Conservation (phyloP, 2,888 invertebrate species). For the Siphonodentalium dalli region DNA sequence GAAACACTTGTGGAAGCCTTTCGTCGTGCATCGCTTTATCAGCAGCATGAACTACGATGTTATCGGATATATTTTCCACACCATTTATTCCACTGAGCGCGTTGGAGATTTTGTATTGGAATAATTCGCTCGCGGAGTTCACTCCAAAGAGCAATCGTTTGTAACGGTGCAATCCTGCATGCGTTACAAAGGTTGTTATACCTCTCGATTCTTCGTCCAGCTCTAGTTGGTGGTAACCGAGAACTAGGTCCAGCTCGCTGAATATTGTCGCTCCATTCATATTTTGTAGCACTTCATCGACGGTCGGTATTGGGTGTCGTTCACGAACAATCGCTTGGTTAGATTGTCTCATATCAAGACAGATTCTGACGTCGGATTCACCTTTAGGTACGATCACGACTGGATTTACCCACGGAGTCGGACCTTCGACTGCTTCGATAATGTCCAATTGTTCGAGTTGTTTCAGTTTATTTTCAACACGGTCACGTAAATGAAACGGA, state of each 20-base stretch:
- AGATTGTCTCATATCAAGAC: slow-evolving; percentile 15
- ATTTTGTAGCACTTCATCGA: slow-evolving; percentile 17
- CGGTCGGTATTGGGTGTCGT: slow-evolving; percentile 22
- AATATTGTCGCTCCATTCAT: slow-evolving; percentile 7
- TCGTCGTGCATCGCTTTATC: slow-evolving; percentile 1
- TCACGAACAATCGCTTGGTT: slow-evolving; percentile 15
- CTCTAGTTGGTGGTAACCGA: slow-evolving; percentile 12
- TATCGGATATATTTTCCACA: slow-evolving; percentile 15
- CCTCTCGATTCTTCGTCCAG: background rate
- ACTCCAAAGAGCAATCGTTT: slow-evolving; percentile 4
- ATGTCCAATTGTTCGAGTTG: too few species aligned
- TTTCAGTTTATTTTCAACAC: too few species aligned
- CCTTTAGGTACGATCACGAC: too few species aligned
- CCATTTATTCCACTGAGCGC: slow-evolving; percentile 1
- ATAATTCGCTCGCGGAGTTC: background rate
- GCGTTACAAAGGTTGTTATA: slow-evolving; percentile 8
- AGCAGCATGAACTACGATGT: slow-evolving; percentile 8
- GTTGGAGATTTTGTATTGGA: background rate
- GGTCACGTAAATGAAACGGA: too few species aligned
- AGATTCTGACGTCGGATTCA: too few species aligned
- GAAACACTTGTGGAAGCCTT: slow-evolving; percentile 1
- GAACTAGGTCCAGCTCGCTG: slow-evolving; percentile 17
- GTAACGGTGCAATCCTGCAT: slow-evolving; percentile 1
- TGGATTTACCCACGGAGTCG: too few species aligned
- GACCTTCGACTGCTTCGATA: too few species aligned